Base-by-base conservation (phyloP, 2,888 invertebrate genomes). In the Prosopocoilus inquinatus region DNA sequence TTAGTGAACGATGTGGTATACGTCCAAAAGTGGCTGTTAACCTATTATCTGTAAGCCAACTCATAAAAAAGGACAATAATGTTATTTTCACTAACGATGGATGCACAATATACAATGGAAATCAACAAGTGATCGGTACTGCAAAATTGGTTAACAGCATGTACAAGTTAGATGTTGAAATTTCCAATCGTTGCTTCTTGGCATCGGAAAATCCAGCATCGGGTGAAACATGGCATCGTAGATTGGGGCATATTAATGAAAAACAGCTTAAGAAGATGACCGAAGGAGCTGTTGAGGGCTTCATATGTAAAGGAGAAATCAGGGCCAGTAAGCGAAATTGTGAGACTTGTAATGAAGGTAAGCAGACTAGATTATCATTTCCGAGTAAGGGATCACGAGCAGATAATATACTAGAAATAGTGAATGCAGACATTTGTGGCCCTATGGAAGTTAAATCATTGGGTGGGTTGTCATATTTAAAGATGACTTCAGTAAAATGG, bases 311-410 rank as follows among this genome's bases (percentile, higher is more conserved):
- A 8, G 11, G 12, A 4, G n/a, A 55, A 9, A 35, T 1, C 7
- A 34, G 38, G 48, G 3, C 60, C 8, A 12, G 46, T 32, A 58
- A 57, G 8, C 60, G 62, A 20, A 41, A 41, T 11, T 66, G 64
- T 54, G 28, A 47, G n/a, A 36, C 50, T 5, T 65, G 66, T 44
- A 62, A 51, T 62, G 66, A 69, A 54, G 69, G 64, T 0, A 70
- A 70, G 50, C 66, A 69, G 39, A 9, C 56, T 3, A 58, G 68
- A 33, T 59, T 67, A 12, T 67, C 69, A 4, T 71, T 70, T 47
- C 38, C 45, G n/a, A 47, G 61, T 49, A 15, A 36, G 15, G 61
- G 62, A 9, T 49, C 39, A 3, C 60, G 62, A 49, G 64, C 61
- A 13, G 55, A 9, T 32, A 48, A 53, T 58, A 56, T 43, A 55